A percentile compares a stretch with the other conserved stretches of the same genome.
These are phyloP conservation scores for Dallia pectoralis DNA, from an alignment of 2,797 vertebrate genomes.

Conservation along the genomic window DNA sequence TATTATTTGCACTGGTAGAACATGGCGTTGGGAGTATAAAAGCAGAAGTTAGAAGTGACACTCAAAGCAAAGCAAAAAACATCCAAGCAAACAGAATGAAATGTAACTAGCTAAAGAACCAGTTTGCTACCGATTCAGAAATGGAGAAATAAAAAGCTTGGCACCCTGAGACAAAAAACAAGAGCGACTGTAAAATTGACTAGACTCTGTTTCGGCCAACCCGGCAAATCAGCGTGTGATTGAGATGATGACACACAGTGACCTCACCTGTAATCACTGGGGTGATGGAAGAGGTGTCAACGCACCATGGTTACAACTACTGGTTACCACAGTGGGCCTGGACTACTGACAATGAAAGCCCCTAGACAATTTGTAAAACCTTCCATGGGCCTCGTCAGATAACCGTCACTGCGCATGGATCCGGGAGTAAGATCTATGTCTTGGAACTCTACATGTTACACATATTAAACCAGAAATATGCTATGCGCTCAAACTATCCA, in stretches of 20 bases:
- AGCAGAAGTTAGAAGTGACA: slow-evolving; percentile 13
- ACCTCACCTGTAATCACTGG: slow-evolving; percentile 36
- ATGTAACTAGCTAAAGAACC: slow-evolving; percentile 20
- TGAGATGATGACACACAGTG: slow-evolving; percentile 38
- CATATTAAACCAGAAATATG: slow-evolving; percentile 24
- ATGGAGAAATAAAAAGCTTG: slow-evolving; percentile 67
- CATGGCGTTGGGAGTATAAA: slow-evolving; percentile 42
- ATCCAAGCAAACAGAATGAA: slow-evolving; percentile 3
- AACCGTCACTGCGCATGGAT: slow-evolving; percentile 10
- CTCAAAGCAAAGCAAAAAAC: slow-evolving; percentile 36
- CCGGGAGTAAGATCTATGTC: slow-evolving; percentile 51
- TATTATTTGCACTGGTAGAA: slow-evolving; percentile 12
- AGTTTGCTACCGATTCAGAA: slow-evolving; percentile 70
- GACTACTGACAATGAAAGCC: neutral
- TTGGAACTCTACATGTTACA: slow-evolving; percentile 30
- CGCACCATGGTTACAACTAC: slow-evolving; percentile 13
- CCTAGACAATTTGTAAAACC: neutral
- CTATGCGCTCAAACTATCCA: slow-evolving; percentile 37
- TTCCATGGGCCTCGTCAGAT: slow-evolving; percentile 19
- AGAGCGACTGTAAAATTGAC: slow-evolving; percentile 70
- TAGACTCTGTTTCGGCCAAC: slow-evolving; percentile 52
- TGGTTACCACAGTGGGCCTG: slow-evolving; percentile 9
- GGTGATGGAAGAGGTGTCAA: slow-evolving; percentile 16
- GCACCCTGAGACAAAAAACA: slow-evolving; percentile 85
- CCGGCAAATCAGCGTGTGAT: slow-evolving; percentile 33